phyloP scores from a whole-genome alignment of 2,888 invertebrate species.

The Gonocerus acuteangulatus region DNA sequence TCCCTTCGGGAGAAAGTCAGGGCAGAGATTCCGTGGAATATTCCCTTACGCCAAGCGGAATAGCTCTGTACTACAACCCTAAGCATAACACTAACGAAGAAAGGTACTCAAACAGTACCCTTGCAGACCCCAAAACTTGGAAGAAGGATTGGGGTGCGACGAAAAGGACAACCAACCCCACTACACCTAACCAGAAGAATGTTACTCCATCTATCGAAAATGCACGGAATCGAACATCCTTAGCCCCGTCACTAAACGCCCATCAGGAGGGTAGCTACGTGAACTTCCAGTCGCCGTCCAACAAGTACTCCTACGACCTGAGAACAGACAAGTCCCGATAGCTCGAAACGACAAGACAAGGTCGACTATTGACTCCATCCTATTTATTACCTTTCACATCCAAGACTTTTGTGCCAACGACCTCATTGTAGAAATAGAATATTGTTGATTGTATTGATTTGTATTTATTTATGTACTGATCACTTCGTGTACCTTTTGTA shows the following conservation, averaged over 20 bases:
- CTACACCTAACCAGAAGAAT: not conserved
- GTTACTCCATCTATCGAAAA: not conserved
- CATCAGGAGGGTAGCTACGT: constrained; percentile 38
- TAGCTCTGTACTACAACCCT: constrained; percentile 37
- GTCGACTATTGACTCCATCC: not conserved
- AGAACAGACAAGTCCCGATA: constrained; percentile 1
- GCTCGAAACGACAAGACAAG: not conserved
- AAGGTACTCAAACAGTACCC: constrained; percentile 38
- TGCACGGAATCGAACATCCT: not conserved
- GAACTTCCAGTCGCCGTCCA: constrained; percentile 39
- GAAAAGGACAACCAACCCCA: not conserved
- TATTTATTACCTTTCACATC: constrained; percentile 13
- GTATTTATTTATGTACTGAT: constrained; percentile 20
- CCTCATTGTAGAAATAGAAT: not conserved
- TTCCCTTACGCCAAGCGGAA: constrained; percentile 21
- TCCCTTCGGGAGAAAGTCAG: too few species aligned
- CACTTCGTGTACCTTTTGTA: constrained; percentile 18
- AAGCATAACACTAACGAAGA: constrained; percentile 34
- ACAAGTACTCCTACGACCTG: constrained; percentile 39
- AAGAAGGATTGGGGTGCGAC: not conserved
- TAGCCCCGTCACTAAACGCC: not conserved
- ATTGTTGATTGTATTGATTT: constrained; percentile 3
- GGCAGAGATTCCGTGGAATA: too few species aligned
- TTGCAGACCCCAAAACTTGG: too few species aligned
- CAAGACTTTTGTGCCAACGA: constrained; percentile 11